Base-by-base conservation (phyloP, 23 tunicate genomes). In the Diplosoma virens region DNA sequence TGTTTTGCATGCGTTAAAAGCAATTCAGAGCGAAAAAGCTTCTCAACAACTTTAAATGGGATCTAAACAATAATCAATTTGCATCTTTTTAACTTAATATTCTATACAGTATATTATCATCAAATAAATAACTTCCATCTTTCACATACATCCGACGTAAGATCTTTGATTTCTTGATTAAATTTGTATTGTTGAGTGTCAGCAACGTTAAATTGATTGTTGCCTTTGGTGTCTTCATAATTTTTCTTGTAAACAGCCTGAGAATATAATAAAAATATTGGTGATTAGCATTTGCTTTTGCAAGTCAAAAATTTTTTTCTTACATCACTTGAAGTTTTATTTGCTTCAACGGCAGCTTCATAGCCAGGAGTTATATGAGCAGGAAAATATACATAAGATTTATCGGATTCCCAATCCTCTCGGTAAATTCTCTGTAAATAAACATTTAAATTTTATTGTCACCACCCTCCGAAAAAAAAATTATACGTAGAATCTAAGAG, bases 331-430 rank as follows among this genome's bases (percentile, higher is more conserved):
- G 67, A 70, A 9, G 59, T 73, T 53, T 81, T 85, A 76, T 71
- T 81, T 0, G 80, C 92, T 53, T 79, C 73, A 7, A 71, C 3
- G 24, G 87, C 88, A 16, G 84, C 58, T 66, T 95, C 96, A 65
- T 95, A 95, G 14, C 96, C 93, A 25, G 99, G 99, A 0, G 99
- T 95, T 16, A 95, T 79, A 28, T 95, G 99, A 45, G 84, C 93
- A 18, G 99, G 99, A 54, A 58, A 95, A 78, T 95, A 95, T 41
- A 95, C 85, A 75, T 71, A 47, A 17, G 50, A 66, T 79, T 89
- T 89, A 67, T 95, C 99, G 55, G 75, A 59, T 71, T 89, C 87
- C 93, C 93, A 95, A 71, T 89, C 96, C 73, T 95, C 93, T 65
- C 47, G 80, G 88, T 95, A 95, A 1, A 74, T 59, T 58, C 58